phyloP scores from a whole-genome alignment of 2,797 vertebrate species.

The Propithecus deckenii region DNA sequence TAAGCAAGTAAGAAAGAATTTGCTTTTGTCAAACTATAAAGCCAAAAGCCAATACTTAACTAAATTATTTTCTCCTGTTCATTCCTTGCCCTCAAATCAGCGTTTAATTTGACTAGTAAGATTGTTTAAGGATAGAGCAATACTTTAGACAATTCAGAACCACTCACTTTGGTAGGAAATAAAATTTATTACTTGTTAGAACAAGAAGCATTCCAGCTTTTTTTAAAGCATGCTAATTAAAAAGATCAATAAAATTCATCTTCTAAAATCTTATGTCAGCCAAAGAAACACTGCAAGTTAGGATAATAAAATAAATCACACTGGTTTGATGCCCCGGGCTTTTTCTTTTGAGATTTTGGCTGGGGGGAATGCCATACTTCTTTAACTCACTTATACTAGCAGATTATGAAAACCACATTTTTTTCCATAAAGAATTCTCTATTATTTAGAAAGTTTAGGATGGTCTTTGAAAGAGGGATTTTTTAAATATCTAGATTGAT shows the following conservation, averaged over 20 bases:
- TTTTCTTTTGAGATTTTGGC: conserved; percentile 40
- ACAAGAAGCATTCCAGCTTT: neutral
- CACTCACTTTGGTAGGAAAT: conserved; percentile 32
- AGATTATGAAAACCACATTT: neutral
- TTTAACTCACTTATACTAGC: neutral
- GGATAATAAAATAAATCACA: neutral
- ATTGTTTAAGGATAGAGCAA: conserved; percentile 37
- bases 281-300: conserved; percentile 24
- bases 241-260: conserved; percentile 22
- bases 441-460: conserved; percentile 19
- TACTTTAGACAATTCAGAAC: conserved; percentile 27
- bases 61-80: conserved; percentile 29
- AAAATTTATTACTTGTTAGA: conserved; percentile 22
- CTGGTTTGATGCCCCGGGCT: neutral
- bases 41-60: conserved; percentile 10
- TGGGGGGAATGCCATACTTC: neutral
- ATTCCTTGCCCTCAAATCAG: conserved; percentile 15
- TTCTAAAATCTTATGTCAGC: neutral
- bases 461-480: neutral
- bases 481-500: neutral
- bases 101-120: conserved; percentile 49
- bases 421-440: neutral
- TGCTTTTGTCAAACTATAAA: conserved; percentile 38
- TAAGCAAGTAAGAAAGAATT: conserved; percentile 36
- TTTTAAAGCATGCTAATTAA: conserved; percentile 16